Evolutionary conservation across 2,888 invertebrate genomes (phyloP).

Genomic region (Thyatira batis): DNA sequence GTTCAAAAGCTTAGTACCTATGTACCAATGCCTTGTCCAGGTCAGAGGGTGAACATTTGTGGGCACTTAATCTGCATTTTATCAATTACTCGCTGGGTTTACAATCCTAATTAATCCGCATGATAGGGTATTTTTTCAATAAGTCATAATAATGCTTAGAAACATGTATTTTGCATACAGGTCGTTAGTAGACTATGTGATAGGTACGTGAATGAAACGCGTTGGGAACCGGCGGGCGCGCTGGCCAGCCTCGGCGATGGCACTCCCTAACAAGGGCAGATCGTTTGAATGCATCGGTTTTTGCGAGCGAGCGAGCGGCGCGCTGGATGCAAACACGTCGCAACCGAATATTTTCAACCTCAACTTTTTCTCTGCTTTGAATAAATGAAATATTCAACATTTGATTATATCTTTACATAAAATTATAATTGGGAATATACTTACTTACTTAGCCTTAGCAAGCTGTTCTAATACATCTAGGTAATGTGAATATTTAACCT

Average conservation of each 20-base stretch:
- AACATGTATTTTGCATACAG: neutral
- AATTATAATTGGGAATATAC: constrained; percentile 24
- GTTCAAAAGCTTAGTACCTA: no score
- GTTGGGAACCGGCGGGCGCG: constrained; percentile 5
- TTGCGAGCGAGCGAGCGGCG: constrained; percentile 34
- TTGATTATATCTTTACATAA: constrained; percentile 34
- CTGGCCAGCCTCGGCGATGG: constrained; percentile 11
- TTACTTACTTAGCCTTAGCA: constrained; percentile 31
- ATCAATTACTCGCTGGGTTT: no score
- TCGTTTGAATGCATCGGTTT: constrained; percentile 55
- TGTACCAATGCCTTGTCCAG: no score
- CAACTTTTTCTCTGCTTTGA: constrained; percentile 55
- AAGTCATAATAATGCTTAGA: no score
- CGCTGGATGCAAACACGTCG: constrained; percentile 44
- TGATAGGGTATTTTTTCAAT: no score
- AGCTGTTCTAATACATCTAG: no score
- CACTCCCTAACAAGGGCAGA: constrained; percentile 37
- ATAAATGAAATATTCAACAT: constrained; percentile 71
- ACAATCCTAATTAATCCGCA: no score
- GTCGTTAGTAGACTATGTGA: neutral
- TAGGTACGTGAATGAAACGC: neutral
- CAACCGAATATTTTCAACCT: constrained; percentile 33
- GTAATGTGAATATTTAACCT: no score
- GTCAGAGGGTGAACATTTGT: no score
- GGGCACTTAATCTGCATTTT: no score